phyloP scores from a whole-genome alignment of 2,113 vertebrate species.

The Rhinogobius similis region DNA sequence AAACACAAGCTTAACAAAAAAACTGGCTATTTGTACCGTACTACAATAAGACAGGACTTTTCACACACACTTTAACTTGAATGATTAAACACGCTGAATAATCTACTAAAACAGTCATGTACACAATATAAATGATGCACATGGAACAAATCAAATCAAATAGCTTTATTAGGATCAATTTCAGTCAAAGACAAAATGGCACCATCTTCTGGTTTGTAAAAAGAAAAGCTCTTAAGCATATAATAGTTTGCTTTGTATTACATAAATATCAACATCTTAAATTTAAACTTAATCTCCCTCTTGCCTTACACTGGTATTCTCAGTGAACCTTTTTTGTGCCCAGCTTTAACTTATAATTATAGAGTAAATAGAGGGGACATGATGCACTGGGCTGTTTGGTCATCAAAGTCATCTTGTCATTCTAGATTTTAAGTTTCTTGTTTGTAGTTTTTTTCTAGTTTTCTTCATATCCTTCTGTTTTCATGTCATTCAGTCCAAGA shows the following conservation, averaged over 20 bases:
- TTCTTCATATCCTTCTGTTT: conserved; percentile 85
- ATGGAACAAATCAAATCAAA: conserved; percentile 27
- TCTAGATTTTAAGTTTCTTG: neutral
- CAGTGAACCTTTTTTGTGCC: neutral
- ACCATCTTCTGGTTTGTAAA: conserved; percentile 54
- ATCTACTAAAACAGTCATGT: no score
- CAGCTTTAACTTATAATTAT: conserved; percentile 26
- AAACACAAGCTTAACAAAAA: conserved; percentile 25
- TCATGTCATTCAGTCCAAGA: conserved; percentile 94
- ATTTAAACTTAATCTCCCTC: no score
- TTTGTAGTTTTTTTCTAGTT: neutral
- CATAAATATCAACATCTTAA: neutral
- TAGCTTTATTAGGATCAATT: neutral
- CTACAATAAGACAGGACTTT: neutral
- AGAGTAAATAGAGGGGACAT: conserved; percentile 1
- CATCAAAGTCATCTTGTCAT: neutral
- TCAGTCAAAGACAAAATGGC: conserved; percentile 23
- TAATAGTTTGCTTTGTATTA: neutral
- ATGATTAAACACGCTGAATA: neutral
- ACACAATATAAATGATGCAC: neutral
- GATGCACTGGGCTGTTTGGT: conserved; percentile 19
- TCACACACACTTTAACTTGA: neutral
- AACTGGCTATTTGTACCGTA: neutral
- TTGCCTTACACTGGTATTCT: conserved; percentile 1
- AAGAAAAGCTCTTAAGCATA: conserved; percentile 26